phyloP scores from a whole-genome alignment of 1,140 invertebrate genomes.

The Zaprionus camerounensis region DNA sequence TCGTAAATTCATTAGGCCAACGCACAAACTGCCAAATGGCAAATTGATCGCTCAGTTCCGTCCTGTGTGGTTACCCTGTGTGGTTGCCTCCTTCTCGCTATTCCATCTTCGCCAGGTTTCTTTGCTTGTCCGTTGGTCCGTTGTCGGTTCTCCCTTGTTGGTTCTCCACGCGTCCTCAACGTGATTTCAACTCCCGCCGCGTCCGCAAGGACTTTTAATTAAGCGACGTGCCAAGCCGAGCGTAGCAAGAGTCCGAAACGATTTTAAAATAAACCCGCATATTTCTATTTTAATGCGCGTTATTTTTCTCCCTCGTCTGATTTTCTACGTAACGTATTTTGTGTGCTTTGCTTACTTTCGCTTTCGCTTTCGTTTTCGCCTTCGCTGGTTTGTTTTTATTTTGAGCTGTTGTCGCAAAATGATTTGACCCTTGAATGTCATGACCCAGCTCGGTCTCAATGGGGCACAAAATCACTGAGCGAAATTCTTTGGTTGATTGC shows the following conservation, averaged over 20 bases:
- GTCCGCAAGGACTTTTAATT: slow-evolving; percentile 36
- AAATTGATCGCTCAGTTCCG: slow-evolving; percentile 44
- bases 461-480: slow-evolving; percentile 8
- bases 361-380: background rate
- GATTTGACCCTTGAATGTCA: slow-evolving; percentile 65
- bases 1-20: slow-evolving; percentile 42
- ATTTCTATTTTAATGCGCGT: slow-evolving; percentile 32
- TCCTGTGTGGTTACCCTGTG: background rate
- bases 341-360: background rate
- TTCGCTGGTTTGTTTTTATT: slow-evolving; percentile 27
- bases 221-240: slow-evolving; percentile 2
- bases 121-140: background rate
- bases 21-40: slow-evolving; percentile 24
- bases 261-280: slow-evolving; percentile 46
- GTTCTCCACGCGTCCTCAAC: background rate
- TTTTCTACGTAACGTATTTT: background rate
- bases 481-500: background rate
- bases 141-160: background rate
- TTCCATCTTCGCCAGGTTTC: background rate
- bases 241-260: slow-evolving; percentile 4
- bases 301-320: slow-evolving; percentile 4
- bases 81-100: no score
- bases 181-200: slow-evolving; percentile 6
- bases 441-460: slow-evolving; percentile 16
- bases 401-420: slow-evolving; percentile 37